Conservation (phyloP, 2,888 invertebrate genomes). For the Trissolcus brochymenae region DNA sequence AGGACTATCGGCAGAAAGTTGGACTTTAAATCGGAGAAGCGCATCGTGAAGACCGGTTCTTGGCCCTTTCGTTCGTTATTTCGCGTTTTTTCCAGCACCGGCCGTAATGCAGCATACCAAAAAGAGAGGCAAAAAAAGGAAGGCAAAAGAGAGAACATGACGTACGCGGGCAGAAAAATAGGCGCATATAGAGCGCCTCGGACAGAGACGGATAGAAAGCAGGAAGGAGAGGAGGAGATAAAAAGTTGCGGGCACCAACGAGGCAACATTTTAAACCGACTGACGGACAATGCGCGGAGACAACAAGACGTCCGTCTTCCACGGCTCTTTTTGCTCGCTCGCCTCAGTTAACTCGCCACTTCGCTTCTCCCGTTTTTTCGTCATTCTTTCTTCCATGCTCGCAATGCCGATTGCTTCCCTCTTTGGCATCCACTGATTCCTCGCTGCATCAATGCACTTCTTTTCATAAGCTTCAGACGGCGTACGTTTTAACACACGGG, state of each 20-base stretch:
- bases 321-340: slow-evolving; percentile 43
- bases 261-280: slow-evolving; percentile 64
- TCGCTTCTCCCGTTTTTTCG: slow-evolving; percentile 50
- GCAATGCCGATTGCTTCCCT: slow-evolving; percentile 26
- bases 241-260: slow-evolving; percentile 51
- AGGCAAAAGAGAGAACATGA: slow-evolving; percentile 46
- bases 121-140: slow-evolving; percentile 45
- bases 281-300: slow-evolving; percentile 66
- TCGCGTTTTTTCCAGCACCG: slow-evolving; percentile 64
- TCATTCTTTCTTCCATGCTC: slow-evolving; percentile 51
- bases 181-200: slow-evolving; percentile 49
- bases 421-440: slow-evolving; percentile 31
- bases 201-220: slow-evolving; percentile 53
- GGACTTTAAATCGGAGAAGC: slow-evolving; percentile 58
- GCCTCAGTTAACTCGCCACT: slow-evolving; percentile 56
- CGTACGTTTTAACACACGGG: slow-evolving; percentile 14
- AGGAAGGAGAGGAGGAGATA: slow-evolving; percentile 50
- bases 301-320: slow-evolving; percentile 64
- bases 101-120: slow-evolving; percentile 50
- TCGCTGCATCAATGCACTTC: slow-evolving; percentile 39
- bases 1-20: slow-evolving; percentile 55
- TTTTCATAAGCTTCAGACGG: slow-evolving; percentile 33
- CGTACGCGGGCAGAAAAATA: slow-evolving; percentile 51
- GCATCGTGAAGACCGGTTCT: slow-evolving; percentile 61
- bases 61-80: slow-evolving; percentile 66